Conservation (phyloP, 2,113 vertebrate species). For the Alaudala cheleensis region DNA sequence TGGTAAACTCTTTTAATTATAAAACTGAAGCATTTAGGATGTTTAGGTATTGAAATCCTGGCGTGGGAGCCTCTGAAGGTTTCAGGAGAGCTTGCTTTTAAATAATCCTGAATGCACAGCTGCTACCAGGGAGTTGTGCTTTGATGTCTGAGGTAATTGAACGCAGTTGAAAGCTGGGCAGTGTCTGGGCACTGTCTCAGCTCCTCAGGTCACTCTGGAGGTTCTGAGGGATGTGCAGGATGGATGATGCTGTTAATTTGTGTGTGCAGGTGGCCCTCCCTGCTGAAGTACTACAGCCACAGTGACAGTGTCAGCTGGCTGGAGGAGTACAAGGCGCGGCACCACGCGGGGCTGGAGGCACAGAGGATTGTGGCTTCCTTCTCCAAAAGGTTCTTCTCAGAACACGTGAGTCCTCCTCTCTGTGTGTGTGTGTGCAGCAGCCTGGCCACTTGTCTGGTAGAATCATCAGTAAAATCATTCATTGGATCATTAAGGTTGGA, state of each 20-base stretch:
- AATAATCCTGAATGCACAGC: neutral
- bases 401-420: constrained; percentile 82
- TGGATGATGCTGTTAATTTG: neutral
- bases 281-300: constrained; percentile 91
- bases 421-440: neutral
- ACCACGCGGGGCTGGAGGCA: constrained; percentile 88
- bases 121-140: neutral
- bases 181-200: neutral
- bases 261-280: constrained; percentile 87
- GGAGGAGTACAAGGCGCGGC: constrained; percentile 89
- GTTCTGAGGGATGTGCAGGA: neutral
- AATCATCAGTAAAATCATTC: neutral
- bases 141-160: neutral
- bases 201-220: neutral
- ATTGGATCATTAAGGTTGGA: neutral
- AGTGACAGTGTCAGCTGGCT: constrained; percentile 90
- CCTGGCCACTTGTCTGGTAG: neutral
- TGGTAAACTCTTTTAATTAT: neutral
- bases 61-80: neutral
- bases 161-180: neutral
- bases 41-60: neutral
- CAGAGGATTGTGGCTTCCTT: constrained; percentile 89
- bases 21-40: neutral
- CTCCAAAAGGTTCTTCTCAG: constrained; percentile 94
- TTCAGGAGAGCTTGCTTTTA: neutral